A percentile compares a stretch with the other conserved stretches of the same genome.
These are phyloP conservation scores for Eupleurogrammus muticus DNA, from an alignment of 2,797 vertebrate genomes.

Conservation along the genomic window DNA sequence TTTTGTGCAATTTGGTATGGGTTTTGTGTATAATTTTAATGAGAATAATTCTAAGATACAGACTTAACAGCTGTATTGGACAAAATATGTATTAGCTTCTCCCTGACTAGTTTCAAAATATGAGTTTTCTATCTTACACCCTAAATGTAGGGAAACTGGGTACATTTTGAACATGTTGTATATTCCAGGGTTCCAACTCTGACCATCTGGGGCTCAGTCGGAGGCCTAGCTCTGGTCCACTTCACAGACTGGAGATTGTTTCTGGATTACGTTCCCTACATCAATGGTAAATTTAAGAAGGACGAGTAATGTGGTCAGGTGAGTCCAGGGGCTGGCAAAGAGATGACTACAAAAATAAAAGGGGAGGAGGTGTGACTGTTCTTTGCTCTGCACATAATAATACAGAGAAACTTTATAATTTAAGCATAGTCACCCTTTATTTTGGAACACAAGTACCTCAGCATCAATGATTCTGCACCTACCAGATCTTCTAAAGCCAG, in stretches of 20 bases:
- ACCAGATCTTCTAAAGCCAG: not conserved
- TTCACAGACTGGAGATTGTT: slow-evolving; percentile 91
- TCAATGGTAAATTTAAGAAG: slow-evolving; percentile 91
- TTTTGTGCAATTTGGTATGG: not conserved
- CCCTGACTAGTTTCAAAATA: not conserved
- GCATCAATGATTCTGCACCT: not conserved
- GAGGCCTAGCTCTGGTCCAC: slow-evolving; percentile 86
- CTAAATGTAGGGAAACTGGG: not conserved
- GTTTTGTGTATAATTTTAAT: not conserved
- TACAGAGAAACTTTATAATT: not conserved
- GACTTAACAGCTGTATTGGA: not conserved
- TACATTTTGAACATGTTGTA: not conserved
- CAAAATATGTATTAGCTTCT: not conserved
- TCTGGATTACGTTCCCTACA: slow-evolving; percentile 93
- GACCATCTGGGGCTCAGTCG: slow-evolving; percentile 85
- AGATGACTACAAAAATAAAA: not conserved
- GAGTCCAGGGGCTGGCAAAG: slow-evolving; percentile 16
- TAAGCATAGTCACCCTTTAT: not conserved
- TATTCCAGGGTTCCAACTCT: slow-evolving; percentile 86
- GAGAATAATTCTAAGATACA: not conserved
- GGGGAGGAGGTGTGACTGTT: not conserved
- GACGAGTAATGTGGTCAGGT: slow-evolving; percentile 69
- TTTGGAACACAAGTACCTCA: not conserved
- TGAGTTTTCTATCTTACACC: not conserved
- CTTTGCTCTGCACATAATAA: not conserved